A percentile compares a stretch with the other conserved stretches of the same genome.
Evolutionary conservation across 1,140 invertebrate genomes (phyloP).

Genomic region (Whitmania pigra): DNA sequence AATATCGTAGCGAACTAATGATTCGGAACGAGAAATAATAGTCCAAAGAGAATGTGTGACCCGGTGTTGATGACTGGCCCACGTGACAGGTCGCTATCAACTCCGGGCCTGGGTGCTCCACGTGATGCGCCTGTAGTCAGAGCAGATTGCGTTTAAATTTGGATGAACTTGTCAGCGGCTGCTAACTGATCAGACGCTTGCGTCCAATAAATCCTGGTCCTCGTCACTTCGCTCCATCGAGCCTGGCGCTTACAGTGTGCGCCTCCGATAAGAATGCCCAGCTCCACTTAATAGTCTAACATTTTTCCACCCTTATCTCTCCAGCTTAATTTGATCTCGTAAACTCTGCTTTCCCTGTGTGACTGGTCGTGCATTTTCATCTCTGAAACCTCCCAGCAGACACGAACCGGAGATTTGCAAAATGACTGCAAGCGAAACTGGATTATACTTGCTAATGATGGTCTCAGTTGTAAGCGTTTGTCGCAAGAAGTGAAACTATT

Average conservation of each 20-base stretch:
- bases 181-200: slow-evolving; percentile 5
- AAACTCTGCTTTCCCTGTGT: not conserved
- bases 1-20: no score
- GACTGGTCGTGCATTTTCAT: not conserved
- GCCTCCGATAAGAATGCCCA: not conserved
- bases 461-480: no score
- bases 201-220: slow-evolving; percentile 10
- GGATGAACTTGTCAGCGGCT: slow-evolving; percentile 9
- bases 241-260: not conserved
- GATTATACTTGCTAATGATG: no score
- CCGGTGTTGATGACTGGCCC: no score
- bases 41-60: no score
- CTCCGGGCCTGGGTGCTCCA: no score
- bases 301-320: not conserved
- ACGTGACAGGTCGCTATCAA: no score
- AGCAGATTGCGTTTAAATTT: slow-evolving; percentile 1
- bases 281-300: not conserved
- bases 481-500: no score
- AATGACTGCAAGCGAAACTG: not conserved
- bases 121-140: no score
- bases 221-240: slow-evolving; percentile 11
- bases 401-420: not conserved
- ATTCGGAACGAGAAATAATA: no score
- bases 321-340: not conserved
- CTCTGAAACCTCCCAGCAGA: not conserved